Percentiles rank a stretch among this genome's conserved stretches.
phyloP scores from a whole-genome alignment of 2,797 vertebrate genomes.

The Spinus olivaceus region DNA sequence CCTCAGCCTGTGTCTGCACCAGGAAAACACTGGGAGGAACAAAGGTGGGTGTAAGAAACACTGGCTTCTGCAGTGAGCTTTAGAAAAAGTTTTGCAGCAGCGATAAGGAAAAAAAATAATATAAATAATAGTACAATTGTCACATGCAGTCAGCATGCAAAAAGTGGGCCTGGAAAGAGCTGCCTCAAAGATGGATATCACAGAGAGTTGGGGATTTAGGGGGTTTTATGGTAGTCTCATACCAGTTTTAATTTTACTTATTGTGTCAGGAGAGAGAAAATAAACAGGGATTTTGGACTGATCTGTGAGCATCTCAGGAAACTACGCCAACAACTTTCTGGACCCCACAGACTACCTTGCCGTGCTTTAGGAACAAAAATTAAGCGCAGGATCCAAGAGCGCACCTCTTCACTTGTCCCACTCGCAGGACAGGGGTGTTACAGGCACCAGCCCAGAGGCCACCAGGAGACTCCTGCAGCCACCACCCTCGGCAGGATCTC shows the following conservation, averaged over 20 bases:
- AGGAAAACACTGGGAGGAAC: neutral
- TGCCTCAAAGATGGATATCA: neutral
- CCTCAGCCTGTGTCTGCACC: neutral
- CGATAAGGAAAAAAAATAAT: neutral
- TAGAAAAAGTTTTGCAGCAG: neutral
- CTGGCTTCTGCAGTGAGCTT: neutral
- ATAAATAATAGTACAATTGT: neutral
- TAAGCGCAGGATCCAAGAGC: rapidly evolving
- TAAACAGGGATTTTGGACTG: neutral
- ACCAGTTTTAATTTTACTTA: neutral
- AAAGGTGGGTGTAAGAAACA: neutral
- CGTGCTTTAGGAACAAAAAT: neutral
- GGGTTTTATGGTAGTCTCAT: neutral
- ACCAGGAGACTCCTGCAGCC: neutral
- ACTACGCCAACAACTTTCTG: neutral
- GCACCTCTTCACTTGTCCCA: rapidly evolving
- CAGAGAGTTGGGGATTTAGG: neutral
- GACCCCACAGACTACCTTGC: neutral
- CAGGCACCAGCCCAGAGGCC: neutral
- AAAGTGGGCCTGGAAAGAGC: neutral
- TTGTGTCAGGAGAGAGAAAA: neutral
- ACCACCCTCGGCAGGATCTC: neutral
- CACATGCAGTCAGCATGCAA: neutral
- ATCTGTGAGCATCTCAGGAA: neutral
- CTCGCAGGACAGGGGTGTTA: rapidly evolving